Evolutionary conservation across 2,113 vertebrate species (phyloP), one percentile per base, ranked within the genome.

Genomic region (Tupaia chinensis): DNA sequence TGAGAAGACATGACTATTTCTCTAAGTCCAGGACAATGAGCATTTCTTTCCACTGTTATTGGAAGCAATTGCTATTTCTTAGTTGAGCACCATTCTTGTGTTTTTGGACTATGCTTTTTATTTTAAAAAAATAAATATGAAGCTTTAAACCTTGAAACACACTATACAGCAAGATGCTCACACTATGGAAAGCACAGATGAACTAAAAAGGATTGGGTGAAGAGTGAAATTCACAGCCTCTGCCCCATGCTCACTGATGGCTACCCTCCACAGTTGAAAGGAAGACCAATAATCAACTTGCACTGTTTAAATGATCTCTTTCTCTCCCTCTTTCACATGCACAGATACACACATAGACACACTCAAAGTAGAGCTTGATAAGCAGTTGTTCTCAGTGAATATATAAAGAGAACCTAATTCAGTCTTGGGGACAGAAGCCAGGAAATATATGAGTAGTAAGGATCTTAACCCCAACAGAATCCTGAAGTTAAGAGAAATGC

Each of bases 341-440:
- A 10, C 4, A 19, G 0, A 0, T 20, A 8, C 20, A 0, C 54
- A 2, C 12, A 3, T 20, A 2, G 53, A 69, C n/a, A 69, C 63
- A 60, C 17, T 65, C n/a, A 56, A 23, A 73, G 27, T 73, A 25
- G 0, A 56, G 9, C 10, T 81, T 76, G 5, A 23, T 73, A 20
- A 88, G 20, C 22, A 77, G 5, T 19, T 81, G 4, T 76, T 76
- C 34, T 44, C 54, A 14, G 12, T 87, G 27, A 87, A 60, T 63
- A 32, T 44, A 23, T 15, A 3, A 58, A 56, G 8, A 84, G 9
- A 97, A 91, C 27, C 58, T 91, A 93, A 72, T 19, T 88, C 44
- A 85, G 89, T 54, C 69, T 58, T 91, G 29, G 32, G 27, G 22
- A 89, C 7, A 86, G 63, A 86, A 2, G 17, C 85, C 68, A 80